These are phyloP conservation scores for Opisthocomus hoazin DNA, from an alignment of 2,113 vertebrate species.

Conservation along the genomic window DNA sequence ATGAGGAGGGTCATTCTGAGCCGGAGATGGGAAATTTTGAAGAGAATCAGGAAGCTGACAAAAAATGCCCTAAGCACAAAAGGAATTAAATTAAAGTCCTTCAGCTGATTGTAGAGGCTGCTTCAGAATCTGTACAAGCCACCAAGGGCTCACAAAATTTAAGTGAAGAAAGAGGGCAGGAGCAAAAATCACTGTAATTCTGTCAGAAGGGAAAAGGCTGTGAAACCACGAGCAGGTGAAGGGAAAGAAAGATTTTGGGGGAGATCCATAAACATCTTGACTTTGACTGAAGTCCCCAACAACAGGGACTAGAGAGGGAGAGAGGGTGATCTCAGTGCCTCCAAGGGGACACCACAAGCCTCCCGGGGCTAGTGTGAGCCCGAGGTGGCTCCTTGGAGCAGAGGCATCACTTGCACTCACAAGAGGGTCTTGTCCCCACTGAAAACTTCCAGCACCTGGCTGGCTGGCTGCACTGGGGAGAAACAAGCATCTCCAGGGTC, in stretches of 20 bases:
- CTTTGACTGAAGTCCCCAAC: background rate
- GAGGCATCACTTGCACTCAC: background rate
- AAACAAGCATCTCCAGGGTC: background rate
- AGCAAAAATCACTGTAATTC: background rate
- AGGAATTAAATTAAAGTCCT: background rate
- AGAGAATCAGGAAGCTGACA: constrained; percentile 10
- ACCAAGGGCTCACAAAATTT: background rate
- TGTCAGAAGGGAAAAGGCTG: background rate
- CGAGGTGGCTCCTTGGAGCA: background rate
- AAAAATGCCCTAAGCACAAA: constrained; percentile 3
- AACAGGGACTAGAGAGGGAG: background rate
- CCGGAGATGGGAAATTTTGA: background rate
- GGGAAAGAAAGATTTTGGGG: background rate
- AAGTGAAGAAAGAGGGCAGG: background rate
- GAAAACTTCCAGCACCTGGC: background rate
- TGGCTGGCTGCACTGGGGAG: background rate
- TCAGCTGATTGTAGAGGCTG: background rate
- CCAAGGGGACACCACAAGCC: background rate
- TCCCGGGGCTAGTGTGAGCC: background rate
- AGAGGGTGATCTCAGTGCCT: background rate
- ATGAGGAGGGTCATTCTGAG: background rate
- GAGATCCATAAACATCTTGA: background rate
- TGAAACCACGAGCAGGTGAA: background rate
- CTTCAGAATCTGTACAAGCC: background rate
- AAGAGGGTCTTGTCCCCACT: background rate